A percentile compares a stretch with the other conserved stretches of the same genome.
Evolutionary conservation across 2,888 invertebrate genomes (phyloP).

Genomic region (Dryococelus australis): DNA sequence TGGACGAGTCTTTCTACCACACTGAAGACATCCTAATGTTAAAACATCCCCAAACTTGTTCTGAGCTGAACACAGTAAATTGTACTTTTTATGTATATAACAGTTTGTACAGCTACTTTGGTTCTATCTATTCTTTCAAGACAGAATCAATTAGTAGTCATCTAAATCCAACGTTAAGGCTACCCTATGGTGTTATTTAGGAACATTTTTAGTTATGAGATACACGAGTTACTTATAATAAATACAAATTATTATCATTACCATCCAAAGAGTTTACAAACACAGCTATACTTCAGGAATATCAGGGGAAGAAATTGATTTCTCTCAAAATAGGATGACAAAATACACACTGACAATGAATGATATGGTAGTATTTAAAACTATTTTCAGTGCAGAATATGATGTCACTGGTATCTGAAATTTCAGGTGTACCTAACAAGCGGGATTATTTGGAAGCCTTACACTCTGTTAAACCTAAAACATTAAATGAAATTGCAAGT

Average conservation of each 20-base stretch:
- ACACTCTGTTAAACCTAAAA: too few species aligned
- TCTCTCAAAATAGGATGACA: too few species aligned
- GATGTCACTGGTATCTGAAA: not conserved
- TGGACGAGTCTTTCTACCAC: too few species aligned
- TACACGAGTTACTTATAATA: not conserved
- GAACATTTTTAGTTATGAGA: slow-evolving; percentile 8
- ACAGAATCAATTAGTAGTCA: not conserved
- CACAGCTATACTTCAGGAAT: too few species aligned
- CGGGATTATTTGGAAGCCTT: too few species aligned
- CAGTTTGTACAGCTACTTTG: not conserved
- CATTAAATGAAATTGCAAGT: too few species aligned
- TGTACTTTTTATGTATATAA: not conserved
- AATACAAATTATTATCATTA: not conserved
- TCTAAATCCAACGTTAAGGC: not conserved
- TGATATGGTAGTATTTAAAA: not conserved
- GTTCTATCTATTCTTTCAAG: not conserved
- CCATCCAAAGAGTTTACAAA: too few species aligned
- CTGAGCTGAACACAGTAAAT: not conserved
- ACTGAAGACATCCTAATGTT: not conserved
- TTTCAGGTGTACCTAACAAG: not conserved
- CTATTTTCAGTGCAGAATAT: not conserved
- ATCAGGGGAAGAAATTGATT: too few species aligned
- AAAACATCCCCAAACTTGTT: slow-evolving; percentile 5
- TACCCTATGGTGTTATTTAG: not conserved
- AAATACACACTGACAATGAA: too few species aligned